Conservation (phyloP, 2,888 invertebrate species). For the Spicauda simplicius region DNA sequence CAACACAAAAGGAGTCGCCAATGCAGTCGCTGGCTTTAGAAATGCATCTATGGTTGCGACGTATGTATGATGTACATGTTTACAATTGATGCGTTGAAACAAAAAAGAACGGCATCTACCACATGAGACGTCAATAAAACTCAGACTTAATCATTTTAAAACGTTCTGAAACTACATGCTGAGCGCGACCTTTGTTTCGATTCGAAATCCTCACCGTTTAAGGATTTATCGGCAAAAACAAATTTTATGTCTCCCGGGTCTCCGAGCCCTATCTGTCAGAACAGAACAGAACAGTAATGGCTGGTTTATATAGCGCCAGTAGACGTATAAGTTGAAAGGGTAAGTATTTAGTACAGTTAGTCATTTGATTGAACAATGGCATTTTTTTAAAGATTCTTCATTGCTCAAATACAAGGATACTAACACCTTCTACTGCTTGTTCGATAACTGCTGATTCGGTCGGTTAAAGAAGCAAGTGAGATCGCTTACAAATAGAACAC, state of each 20-base stretch:
- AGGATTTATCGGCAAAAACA: slow-evolving; percentile 27
- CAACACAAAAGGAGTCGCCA: no score
- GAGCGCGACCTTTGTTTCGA: slow-evolving; percentile 6
- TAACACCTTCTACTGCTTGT: no score
- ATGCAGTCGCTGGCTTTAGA: no score
- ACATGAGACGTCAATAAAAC: not conserved
- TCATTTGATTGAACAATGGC: not conserved
- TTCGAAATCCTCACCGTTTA: slow-evolving; percentile 5
- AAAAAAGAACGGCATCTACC: not conserved
- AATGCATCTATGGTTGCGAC: no score
- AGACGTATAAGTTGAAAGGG: not conserved
- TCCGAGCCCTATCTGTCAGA: slow-evolving; percentile 10
- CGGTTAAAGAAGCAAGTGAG: no score
- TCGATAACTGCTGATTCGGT: no score
- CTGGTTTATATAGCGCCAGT: not conserved
- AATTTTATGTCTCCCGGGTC: slow-evolving; percentile 27
- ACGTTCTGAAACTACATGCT: slow-evolving; percentile 1
- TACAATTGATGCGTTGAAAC: not conserved
- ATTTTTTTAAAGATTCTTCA: no score
- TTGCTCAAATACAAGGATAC: no score
- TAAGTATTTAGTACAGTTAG: not conserved
- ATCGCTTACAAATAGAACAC: no score
- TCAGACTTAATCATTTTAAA: slow-evolving; percentile 19
- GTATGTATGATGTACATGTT: no score
- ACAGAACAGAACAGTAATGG: no score